Evolutionary conservation across 2,797 vertebrate species (phyloP), one percentile per base, ranked within the genome.

Genomic region (Poecilia picta): DNA sequence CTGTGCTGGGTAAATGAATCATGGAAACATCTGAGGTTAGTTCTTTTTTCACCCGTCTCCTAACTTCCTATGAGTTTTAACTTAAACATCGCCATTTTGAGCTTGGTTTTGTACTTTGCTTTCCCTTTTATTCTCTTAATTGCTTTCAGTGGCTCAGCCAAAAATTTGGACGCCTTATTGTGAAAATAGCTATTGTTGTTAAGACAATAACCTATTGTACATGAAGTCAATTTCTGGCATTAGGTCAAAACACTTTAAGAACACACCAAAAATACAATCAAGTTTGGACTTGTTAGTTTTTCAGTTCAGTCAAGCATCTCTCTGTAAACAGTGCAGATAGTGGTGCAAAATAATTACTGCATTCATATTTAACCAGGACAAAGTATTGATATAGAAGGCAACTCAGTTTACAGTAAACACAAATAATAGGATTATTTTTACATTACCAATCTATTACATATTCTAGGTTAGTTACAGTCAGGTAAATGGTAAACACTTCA

Each of bases 11-110:
- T 85, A 82, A 82, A 88, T 83, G 78, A 74, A 72, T 91, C 74
- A 87, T 90, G 91, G 90, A 93, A 93, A 92, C 80, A 88, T 84
- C 84, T 89, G 76, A 75, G 82, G 82, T 36, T 71, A 51, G 71
- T 78, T 79, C 72, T 15, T 46, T 20, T 23, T 51, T 45, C 10
- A 13, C 43, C 11, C 59, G 1, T 15, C 8, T 15, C 45, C 4
- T 5, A 41, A 15, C 12, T 23, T 20, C 8, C 10, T 0, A 1
- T 6, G 36, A 5, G 2, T 47, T 68, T 25, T 3, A 39, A 3
- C 8, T 55, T 75, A 8, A 49, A 39, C 20, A 3, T 41, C 8
- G 23, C 2, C 10, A 28, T 41, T 51, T 39, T 47, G 2, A 11
- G 33, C 43, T 36, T 39, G 23, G 8, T 45, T 43, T 25, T 66